These are phyloP conservation scores for Dermatemys mawii DNA, from an alignment of 2,113 vertebrate species.

Conservation along the genomic window DNA sequence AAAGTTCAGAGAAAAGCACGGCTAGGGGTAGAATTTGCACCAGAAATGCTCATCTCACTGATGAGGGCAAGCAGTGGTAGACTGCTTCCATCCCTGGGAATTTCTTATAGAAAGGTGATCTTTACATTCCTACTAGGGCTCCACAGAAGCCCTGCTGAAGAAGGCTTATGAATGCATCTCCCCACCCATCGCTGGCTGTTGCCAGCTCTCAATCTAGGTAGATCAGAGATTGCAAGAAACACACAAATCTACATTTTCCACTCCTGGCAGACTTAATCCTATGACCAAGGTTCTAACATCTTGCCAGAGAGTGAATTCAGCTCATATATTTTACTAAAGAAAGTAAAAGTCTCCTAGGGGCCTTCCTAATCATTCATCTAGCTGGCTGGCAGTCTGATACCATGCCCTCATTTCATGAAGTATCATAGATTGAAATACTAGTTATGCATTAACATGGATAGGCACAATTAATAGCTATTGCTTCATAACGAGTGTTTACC, in stretches of 20 bases:
- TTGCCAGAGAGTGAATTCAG: neutral
- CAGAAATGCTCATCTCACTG: no score
- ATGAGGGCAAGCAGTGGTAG: no score
- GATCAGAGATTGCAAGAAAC: neutral
- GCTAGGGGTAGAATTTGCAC: no score
- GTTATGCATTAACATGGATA: neutral
- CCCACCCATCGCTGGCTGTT: neutral
- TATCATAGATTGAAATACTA: neutral
- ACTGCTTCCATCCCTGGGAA: no score
- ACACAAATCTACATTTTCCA: neutral
- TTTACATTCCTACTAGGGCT: no score
- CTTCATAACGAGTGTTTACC: constrained; percentile 76
- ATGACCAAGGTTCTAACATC: neutral
- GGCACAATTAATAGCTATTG: neutral
- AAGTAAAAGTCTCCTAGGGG: neutral
- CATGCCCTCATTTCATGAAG: neutral
- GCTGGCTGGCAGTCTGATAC: neutral
- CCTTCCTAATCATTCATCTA: neutral
- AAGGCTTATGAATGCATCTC: no score
- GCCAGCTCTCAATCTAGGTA: neutral
- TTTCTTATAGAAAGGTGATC: no score
- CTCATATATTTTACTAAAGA: constrained; percentile 6
- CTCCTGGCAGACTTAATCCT: neutral
- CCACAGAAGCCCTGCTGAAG: no score
- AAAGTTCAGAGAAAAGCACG: no score